A percentile compares a stretch with the other conserved stretches of the same genome.
phyloP scores from a whole-genome alignment of 1,140 invertebrate genomes.

The Nasonia vitripennis region DNA sequence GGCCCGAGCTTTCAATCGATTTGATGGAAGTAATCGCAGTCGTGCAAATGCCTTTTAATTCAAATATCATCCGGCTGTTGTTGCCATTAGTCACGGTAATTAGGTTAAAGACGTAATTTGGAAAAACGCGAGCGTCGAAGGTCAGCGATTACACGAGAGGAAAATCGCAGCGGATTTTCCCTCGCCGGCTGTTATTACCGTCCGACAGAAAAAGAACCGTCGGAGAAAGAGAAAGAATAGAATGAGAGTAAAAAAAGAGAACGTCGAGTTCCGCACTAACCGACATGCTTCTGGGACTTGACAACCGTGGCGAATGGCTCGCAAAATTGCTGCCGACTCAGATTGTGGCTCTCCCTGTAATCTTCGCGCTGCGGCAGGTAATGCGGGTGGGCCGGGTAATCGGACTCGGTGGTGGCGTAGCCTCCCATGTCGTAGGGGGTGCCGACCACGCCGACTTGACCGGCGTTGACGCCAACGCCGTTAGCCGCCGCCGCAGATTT shows the following conservation, averaged over 20 bases:
- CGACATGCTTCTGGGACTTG: slow-evolving; percentile 90
- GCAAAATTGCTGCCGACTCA: slow-evolving; percentile 89
- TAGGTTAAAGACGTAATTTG: no score
- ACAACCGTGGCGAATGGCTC: slow-evolving; percentile 91
- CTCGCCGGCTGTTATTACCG: slow-evolving; percentile 16
- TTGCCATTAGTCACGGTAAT: not conserved
- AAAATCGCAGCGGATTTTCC: slow-evolving; percentile 24
- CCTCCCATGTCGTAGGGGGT: slow-evolving; percentile 88
- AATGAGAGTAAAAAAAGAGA: slow-evolving; percentile 19
- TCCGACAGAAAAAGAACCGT: not conserved
- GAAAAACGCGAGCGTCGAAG: not conserved
- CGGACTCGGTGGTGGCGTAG: slow-evolving; percentile 86
- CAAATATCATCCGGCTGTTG: not conserved
- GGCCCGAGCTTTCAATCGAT: slow-evolving; percentile 3
- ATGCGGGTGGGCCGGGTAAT: slow-evolving; percentile 90
- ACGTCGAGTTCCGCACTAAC: slow-evolving; percentile 74
- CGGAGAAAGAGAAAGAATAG: not conserved
- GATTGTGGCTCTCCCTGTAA: slow-evolving; percentile 85
- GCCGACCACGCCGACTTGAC: slow-evolving; percentile 78
- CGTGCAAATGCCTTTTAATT: slow-evolving; percentile 1
- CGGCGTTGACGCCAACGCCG: slow-evolving; percentile 73
- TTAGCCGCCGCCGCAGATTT: slow-evolving; percentile 87
- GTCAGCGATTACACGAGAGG: slow-evolving; percentile 18
- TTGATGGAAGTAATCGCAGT: not conserved
- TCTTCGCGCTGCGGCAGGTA: slow-evolving; percentile 82